Base-by-base conservation (phyloP, 2,888 invertebrate species). In the Frankliniella fusca region DNA sequence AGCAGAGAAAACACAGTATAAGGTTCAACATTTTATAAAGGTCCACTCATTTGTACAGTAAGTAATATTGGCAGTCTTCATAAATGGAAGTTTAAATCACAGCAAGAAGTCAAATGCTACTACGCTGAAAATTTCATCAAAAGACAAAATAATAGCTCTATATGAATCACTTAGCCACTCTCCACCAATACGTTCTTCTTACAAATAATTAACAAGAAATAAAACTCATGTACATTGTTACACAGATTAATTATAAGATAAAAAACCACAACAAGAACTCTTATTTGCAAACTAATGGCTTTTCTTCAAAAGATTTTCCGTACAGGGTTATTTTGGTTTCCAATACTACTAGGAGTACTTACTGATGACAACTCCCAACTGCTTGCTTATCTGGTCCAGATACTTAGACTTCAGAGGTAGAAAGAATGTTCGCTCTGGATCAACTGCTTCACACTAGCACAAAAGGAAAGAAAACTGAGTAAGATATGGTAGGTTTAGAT, bases 361-460 rank as follows among this genome's bases (percentile, higher is more conserved):
- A 76, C 70, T 76, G 70, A 76, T 76, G 23, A 76, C 27, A 76
- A 76, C 70, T 76, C 70, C 70, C 27, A 76, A 76, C 12, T 76
- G 70, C 27, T 27, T 76, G 70, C 70, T 76, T 23, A 86, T 84
- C 82, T 86, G 86, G 20, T 83, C 80, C 65, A 86, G 84, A 81
- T 86, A 86, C 80, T 84, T 85, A 80, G 85, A 85, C 82, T 86
- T 85, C 70, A 86, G 80, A 23, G 86, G 86, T 38, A 86, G 84
- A 81, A 85, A 85, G 82, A 85, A 85, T 81, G 83, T 85, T 81
- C 84, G 83, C 61, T 85, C 86, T 80, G 85, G 86, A 84, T 86
- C 85, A 18, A 87, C 85, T 48, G 86, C 86, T 81, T 86, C 85
- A 85, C 87, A 87, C 86, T 87, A 81, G 80, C 54, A 65, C 11